Conservation (phyloP, 2,888 invertebrate genomes). For the Ligdia adustata region DNA sequence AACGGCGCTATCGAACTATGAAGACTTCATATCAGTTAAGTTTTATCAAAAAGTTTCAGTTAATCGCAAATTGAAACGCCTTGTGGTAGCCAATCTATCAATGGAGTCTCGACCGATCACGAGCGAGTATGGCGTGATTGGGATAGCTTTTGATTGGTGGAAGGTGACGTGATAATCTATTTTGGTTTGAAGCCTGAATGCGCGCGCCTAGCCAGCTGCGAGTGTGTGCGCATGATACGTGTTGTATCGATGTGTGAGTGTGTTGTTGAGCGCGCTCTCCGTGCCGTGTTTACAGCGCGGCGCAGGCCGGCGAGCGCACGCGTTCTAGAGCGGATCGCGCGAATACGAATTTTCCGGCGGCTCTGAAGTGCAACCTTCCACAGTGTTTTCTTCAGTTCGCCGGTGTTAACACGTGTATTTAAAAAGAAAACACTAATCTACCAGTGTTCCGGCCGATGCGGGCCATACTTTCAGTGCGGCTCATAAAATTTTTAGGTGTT, state of each 20-base stretch:
- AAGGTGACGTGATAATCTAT: slow-evolving; percentile 74
- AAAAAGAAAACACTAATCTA: slow-evolving; percentile 59
- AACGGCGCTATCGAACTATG: slow-evolving; percentile 52
- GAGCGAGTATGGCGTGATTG: slow-evolving; percentile 61
- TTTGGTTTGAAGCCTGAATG: slow-evolving; percentile 66
- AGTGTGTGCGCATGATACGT: slow-evolving; percentile 55
- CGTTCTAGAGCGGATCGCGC: slow-evolving; percentile 79
- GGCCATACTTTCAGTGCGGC: slow-evolving; percentile 67
- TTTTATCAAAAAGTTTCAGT: slow-evolving; percentile 80
- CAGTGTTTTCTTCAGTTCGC: slow-evolving; percentile 73
- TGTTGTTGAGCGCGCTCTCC: slow-evolving; percentile 76
- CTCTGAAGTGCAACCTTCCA: slow-evolving; percentile 63
- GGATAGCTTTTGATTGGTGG: slow-evolving; percentile 58
- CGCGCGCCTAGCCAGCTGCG: slow-evolving; percentile 59
- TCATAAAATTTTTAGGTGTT: slow-evolving; percentile 75
- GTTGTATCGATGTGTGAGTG: slow-evolving; percentile 63
- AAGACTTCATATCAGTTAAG: slow-evolving; percentile 73
- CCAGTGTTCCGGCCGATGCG: slow-evolving; percentile 42
- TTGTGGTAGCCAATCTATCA: slow-evolving; percentile 72
- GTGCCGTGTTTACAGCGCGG: slow-evolving; percentile 83
- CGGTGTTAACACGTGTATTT: slow-evolving; percentile 70
- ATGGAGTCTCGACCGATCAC: slow-evolving; percentile 69
- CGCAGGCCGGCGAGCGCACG: slow-evolving; percentile 85
- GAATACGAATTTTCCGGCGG: slow-evolving; percentile 73
- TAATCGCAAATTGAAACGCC: slow-evolving; percentile 78